phyloP scores from a whole-genome alignment of 2,888 invertebrate genomes.

The Heliconius erato region DNA sequence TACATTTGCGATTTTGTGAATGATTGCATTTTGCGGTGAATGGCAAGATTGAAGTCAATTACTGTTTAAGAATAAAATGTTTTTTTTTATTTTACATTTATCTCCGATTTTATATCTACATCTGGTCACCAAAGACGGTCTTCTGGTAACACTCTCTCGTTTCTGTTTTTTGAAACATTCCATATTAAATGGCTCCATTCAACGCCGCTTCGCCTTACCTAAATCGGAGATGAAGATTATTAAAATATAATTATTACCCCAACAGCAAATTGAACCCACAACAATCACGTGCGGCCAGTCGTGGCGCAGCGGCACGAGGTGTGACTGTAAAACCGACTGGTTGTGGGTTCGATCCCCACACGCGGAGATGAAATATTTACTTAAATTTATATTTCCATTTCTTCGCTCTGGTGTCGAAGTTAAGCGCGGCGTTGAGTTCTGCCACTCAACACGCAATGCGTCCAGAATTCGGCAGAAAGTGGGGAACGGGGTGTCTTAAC shows the following conservation, averaged over 20 bases:
- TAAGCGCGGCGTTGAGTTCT: too few species aligned
- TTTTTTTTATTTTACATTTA: not conserved
- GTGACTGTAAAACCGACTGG: too few species aligned
- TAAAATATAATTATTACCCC: not conserved
- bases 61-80: not conserved
- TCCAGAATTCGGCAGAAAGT: too few species aligned
- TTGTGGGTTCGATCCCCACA: too few species aligned
- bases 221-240: not conserved
- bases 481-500: too few species aligned
- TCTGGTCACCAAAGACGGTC: not conserved
- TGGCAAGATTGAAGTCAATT: not conserved
- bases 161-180: not conserved
- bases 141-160: not conserved
- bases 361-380: too few species aligned
- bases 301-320: too few species aligned
- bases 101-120: not conserved
- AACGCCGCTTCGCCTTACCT: not conserved
- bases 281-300: not conserved
- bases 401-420: too few species aligned
- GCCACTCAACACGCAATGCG: too few species aligned
- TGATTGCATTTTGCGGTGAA: conserved; percentile 27
- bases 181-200: not conserved
- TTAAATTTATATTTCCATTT: too few species aligned
- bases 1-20: conserved; percentile 6
- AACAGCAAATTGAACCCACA: not conserved